phyloP scores from a whole-genome alignment of 2,888 invertebrate species.

The Dioctria linearis region DNA sequence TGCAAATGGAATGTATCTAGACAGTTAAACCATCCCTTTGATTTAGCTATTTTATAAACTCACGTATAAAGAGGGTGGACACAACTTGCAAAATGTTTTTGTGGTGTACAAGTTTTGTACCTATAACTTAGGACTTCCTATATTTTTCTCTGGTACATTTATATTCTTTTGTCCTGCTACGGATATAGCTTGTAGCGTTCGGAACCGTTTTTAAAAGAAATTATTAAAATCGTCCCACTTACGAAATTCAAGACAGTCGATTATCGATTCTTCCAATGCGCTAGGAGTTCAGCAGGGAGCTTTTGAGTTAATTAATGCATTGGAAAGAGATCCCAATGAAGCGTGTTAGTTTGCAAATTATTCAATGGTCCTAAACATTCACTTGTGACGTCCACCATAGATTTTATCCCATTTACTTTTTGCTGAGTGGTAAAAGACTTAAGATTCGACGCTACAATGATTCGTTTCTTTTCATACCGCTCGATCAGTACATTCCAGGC shows the following conservation, averaged over 20 bases:
- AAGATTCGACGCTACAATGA: not conserved
- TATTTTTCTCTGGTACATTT: not conserved
- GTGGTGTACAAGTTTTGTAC: not conserved
- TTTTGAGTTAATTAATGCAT: too few relatives aligned
- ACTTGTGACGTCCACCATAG: not conserved
- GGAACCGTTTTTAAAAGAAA: not conserved
- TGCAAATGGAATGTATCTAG: too few relatives aligned
- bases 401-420: not conserved
- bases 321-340: not conserved
- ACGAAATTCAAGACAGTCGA: not conserved
- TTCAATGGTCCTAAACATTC: not conserved
- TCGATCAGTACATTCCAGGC: not conserved
- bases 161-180: not conserved
- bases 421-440: not conserved
- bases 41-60: not conserved
- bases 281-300: not conserved
- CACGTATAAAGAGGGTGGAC: not conserved
- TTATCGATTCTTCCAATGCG: not conserved
- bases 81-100: not conserved
- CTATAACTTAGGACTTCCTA: not conserved
- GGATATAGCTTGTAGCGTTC: not conserved
- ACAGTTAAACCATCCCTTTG: not conserved
- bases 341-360: not conserved
- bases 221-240: not conserved
- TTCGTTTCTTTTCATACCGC: not conserved